Evolutionary conservation across 2,797 vertebrate species (phyloP), one percentile per base, ranked within the genome.

Genomic region (Smutsia temminckii): DNA sequence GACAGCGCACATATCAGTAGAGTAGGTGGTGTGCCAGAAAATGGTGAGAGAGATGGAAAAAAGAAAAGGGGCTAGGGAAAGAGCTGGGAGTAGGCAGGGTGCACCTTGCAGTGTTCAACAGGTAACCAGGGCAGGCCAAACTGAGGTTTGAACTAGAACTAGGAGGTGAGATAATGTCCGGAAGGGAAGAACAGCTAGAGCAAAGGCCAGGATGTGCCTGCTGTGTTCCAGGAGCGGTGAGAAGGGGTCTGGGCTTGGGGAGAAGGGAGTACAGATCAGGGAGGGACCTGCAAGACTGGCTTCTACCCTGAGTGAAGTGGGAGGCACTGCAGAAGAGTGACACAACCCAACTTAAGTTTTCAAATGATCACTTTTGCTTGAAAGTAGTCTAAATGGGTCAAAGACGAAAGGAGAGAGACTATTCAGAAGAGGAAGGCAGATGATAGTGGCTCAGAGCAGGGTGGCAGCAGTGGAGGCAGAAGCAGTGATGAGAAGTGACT

Each of bases 181-280:
- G 17, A 77, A 0, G 23, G 32, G 53, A 42, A 34, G 5, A 68
- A 40, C 0, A 9, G 11, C 34, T 25, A 13, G 0, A 18, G n/a
- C 11, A 64, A 66, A 91, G 23, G 80, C n/a, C 16, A 61, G 14
- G 1, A 21, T 1, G 32, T 3, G 23, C 40, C 21, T 23, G 5
- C 32, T 7, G 4, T 64, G 29, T 59, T 63, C 61, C 66, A 23
- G 51, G 12, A 66, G 55, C 29, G 8, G 3, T 14, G 32, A 71
- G 53, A 40, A 21, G 55, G 83, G 61, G 21, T 29, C 25, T 55
- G 7, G 23, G 34, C 29, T 34, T 11, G 20, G 53, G 25, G 23
- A 17, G 27, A 18, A 20, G 17, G 32, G 25, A 27, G 11, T 3
- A 4, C 27, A 61, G 4, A 81, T 8, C 32, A 17, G 0, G 7